Conservation (phyloP, 2,797 vertebrate genomes). For the Crenichthys baileyi region DNA sequence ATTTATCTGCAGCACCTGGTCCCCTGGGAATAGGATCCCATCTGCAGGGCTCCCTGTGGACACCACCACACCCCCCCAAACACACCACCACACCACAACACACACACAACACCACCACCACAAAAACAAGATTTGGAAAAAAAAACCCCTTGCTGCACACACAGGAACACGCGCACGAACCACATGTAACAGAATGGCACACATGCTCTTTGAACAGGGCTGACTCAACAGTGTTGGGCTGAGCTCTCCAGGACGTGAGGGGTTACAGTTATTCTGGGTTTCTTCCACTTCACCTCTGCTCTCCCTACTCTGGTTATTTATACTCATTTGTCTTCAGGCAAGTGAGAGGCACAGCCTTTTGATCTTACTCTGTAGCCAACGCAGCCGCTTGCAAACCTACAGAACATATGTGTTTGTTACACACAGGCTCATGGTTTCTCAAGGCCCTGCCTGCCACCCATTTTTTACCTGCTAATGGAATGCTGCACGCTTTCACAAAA, state of each 20-base stretch:
- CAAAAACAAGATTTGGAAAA: no score
- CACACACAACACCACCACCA: no score
- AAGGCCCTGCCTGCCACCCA: conserved; percentile 39
- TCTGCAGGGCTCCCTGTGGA: conserved; percentile 83
- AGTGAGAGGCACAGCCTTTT: conserved; percentile 61
- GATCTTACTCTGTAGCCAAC: conserved; percentile 34
- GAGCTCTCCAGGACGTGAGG: conserved; percentile 59
- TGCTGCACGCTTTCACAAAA: conserved; percentile 30
- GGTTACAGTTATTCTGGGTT: conserved; percentile 68
- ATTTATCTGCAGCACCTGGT: conserved; percentile 92
- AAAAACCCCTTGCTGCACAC: neutral
- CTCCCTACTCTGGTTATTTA: conserved; percentile 76
- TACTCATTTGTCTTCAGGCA: conserved; percentile 78
- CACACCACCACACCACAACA: no score
- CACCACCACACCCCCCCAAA: conserved; percentile 2
- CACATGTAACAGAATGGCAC: conserved; percentile 17
- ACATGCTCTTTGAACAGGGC: conserved; percentile 60
- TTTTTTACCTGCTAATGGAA: conserved; percentile 49
- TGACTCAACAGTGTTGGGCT: conserved; percentile 64
- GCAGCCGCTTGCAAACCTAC: conserved; percentile 33
- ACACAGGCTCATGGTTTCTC: conserved; percentile 38
- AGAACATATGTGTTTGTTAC: conserved; percentile 22
- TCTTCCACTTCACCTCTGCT: conserved; percentile 60
- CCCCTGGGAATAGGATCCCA: conserved; percentile 85
- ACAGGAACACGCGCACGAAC: conserved; percentile 21